phyloP scores from a whole-genome alignment of 2,888 invertebrate species.

The Spisula solida region DNA sequence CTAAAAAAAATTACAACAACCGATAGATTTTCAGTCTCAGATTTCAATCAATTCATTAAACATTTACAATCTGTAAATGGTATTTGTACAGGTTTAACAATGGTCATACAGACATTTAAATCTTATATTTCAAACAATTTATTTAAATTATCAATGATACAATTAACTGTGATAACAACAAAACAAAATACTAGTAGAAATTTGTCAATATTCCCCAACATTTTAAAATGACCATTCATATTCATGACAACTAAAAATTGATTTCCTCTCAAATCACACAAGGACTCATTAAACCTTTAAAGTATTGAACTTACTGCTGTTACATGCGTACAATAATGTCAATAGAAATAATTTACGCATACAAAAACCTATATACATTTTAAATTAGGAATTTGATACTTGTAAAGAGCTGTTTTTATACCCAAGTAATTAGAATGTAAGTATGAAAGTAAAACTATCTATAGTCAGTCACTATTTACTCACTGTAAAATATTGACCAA shows the following conservation, averaged over 20 bases:
- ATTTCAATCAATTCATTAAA: too few relatives aligned
- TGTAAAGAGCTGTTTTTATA: neutral
- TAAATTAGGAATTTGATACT: constrained; percentile 23
- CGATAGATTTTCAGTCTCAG: too few relatives aligned
- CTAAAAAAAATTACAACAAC: too few relatives aligned
- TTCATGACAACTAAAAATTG: neutral
- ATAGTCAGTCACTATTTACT: constrained; percentile 5
- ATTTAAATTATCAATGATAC: neutral
- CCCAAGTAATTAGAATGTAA: neutral
- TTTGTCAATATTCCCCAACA: neutral
- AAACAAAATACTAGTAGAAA: neutral
- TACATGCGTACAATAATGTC: neutral
- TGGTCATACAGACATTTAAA: too few relatives aligned
- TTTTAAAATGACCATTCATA: constrained; percentile 12
- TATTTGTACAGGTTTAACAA: too few relatives aligned
- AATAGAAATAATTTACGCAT: neutral
- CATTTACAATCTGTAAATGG: too few relatives aligned
- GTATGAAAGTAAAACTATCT: neutral
- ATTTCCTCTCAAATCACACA: neutral
- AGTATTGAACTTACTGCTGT: neutral
- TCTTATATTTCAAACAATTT: neutral
- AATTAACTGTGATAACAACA: neutral
- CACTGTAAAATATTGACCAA: neutral
- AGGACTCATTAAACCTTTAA: neutral
- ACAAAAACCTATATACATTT: neutral